Evolutionary conservation across 2,888 invertebrate species (phyloP), one percentile per base, ranked within the genome.

Genomic region (Drosophila buzzatii): DNA sequence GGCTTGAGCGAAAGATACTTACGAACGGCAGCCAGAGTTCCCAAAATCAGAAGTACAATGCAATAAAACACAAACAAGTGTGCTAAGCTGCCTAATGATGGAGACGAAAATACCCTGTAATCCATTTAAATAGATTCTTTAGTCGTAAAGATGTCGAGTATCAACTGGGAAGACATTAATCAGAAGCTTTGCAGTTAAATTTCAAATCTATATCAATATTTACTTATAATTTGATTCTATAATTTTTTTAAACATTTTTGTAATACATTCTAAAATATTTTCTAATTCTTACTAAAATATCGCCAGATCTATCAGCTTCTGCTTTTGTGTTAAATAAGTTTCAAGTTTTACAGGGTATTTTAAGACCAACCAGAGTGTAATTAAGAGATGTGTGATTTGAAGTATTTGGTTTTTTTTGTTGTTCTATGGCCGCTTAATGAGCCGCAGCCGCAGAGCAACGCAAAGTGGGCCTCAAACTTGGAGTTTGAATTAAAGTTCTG

Each of bases 381-480:
- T 56, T 68, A 51, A 64, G 73, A 65, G 66, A 73, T 70, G 72
- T 86, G 82, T 86, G 87, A 86, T 87, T 85, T 86, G 66, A 84
- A 73, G 82, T 81, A 55, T 55, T 55, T 55, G 39, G 39, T 56
- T 57, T 53, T 57, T 56, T 58, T 82, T 81, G 61, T 53, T 44
- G 77, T 41, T 33, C n/a, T n/a, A n/a, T 31, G 53, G 49, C 47
- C 14, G 72, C 72, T 64, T 79, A 79, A 79, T 79, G 79, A 79
- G 79, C 70, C 53, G 69, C 66, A 67, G 63, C 53, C 47, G 42
- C 63, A 66, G 65, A 7, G 57, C 52, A 57, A 64, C 55, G 44
- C 60, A 53, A 55, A 68, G 60, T 62, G 63, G 47, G 70, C 56
- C 56, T 56, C 39, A 10, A 67, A 66, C n/a, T 55, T 56, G 45